phyloP scores from a whole-genome alignment of 2,797 vertebrate genomes.

The Microctenopoma stevenorrisi region DNA sequence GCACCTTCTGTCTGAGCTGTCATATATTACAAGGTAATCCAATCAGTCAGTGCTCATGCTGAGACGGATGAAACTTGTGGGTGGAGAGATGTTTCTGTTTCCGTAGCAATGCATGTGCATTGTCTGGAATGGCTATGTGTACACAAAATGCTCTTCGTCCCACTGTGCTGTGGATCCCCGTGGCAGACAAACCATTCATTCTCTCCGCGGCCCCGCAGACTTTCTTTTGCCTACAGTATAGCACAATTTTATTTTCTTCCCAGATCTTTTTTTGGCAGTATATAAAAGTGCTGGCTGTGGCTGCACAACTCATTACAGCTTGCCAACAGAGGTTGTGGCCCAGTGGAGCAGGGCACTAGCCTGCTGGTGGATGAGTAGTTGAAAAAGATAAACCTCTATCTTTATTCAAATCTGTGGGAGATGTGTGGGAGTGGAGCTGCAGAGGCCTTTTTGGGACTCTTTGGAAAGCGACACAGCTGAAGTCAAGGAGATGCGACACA shows the following conservation, averaged over 20 bases:
- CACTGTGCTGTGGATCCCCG: conserved; percentile 42
- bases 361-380: conserved; percentile 43
- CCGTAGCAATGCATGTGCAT: conserved; percentile 41
- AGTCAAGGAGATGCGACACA: conserved; percentile 52
- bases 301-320: conserved; percentile 56
- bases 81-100: conserved; percentile 36
- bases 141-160: conserved; percentile 17
- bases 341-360: conserved; percentile 35
- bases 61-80: conserved; percentile 20
- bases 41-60: conserved; percentile 13
- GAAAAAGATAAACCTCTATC: conserved; percentile 36
- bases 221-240: conserved; percentile 40
- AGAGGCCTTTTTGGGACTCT: conserved; percentile 21
- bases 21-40: neutral
- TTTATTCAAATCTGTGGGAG: conserved; percentile 33
- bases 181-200: conserved; percentile 43
- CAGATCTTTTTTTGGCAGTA: conserved; percentile 38
- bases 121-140: conserved; percentile 53
- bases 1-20: neutral
- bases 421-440: conserved; percentile 26
- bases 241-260: conserved; percentile 41
- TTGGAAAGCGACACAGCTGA: conserved; percentile 35
- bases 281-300: conserved; percentile 47
- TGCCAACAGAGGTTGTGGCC: conserved; percentile 36
- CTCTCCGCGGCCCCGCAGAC: conserved; percentile 34